phyloP scores from a whole-genome alignment of 2,888 invertebrate genomes.

The Gibbula magus region DNA sequence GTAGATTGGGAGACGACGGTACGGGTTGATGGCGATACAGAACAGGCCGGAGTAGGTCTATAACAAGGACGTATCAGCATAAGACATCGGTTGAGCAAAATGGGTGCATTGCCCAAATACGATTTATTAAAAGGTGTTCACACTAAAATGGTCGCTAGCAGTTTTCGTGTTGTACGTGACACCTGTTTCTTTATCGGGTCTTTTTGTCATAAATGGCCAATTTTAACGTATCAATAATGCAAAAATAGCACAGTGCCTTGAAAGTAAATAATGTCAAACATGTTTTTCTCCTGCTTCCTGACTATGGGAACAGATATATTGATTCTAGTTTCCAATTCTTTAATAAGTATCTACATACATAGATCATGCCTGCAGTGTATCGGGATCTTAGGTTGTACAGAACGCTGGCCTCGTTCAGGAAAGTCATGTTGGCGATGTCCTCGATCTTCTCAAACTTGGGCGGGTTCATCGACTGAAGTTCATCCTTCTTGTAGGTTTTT shows the following conservation, averaged over 20 bases:
- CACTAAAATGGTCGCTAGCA: too few species aligned
- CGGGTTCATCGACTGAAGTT: conserved; percentile 72
- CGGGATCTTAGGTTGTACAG: conserved; percentile 69
- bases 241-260: too few species aligned
- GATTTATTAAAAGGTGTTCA: too few species aligned
- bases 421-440: conserved; percentile 74
- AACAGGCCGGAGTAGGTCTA: conserved; percentile 99
- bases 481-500: conserved; percentile 82
- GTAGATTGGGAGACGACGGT: conserved; percentile 99
- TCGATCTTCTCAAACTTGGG: conserved; percentile 72
- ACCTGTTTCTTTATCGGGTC: too few species aligned
- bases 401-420: conserved; percentile 73
- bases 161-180: too few species aligned
- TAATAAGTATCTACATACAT: conserved; percentile 61
- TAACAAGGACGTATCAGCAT: conserved; percentile 51
- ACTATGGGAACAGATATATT: too few species aligned
- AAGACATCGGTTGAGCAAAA: background rate
- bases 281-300: too few species aligned
- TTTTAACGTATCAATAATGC: too few species aligned
- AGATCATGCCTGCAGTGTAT: conserved; percentile 67
- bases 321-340: too few species aligned
- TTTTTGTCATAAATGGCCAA: too few species aligned
- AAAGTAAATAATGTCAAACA: too few species aligned
- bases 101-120: conserved; percentile 28
- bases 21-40: conserved; percentile 99